A percentile compares a stretch with the other conserved stretches of the same genome.
phyloP scores from a whole-genome alignment of 64 coral and sea anemone species.

The Orbicella faveolata region DNA sequence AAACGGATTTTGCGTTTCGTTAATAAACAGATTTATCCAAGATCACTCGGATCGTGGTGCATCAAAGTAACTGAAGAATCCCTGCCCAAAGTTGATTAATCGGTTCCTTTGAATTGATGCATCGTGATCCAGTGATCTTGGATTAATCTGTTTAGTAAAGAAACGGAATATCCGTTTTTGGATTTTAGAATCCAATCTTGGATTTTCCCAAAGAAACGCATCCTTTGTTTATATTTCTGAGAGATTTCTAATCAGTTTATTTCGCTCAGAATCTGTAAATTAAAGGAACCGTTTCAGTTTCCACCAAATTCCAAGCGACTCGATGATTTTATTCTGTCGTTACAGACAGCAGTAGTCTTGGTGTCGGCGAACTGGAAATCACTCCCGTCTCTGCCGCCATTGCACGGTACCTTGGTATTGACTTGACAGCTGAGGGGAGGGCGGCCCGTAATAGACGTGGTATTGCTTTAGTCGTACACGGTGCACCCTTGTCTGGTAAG shows the following conservation, averaged over 20 bases:
- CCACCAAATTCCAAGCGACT: neutral
- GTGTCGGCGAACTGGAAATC: slow-evolving; percentile 96
- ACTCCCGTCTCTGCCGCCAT: slow-evolving; percentile 99
- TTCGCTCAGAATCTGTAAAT: neutral
- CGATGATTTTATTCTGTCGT: neutral
- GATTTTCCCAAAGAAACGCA: too few relatives aligned
- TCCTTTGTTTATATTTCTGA: neutral
- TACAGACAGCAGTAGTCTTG: slow-evolving; percentile 55
- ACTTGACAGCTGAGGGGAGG: slow-evolving; percentile 90
- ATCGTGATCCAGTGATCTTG: too few relatives aligned
- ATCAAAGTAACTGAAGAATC: too few relatives aligned
- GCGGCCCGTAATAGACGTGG: slow-evolving; percentile 97
- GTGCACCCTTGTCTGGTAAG: slow-evolving; percentile 91
- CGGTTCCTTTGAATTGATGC: too few relatives aligned
- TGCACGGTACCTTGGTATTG: slow-evolving; percentile 94
- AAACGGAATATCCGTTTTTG: too few relatives aligned
- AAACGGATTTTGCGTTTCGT: too few relatives aligned
- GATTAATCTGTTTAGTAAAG: too few relatives aligned
- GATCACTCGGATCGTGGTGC: too few relatives aligned
- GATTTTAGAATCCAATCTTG: too few relatives aligned
- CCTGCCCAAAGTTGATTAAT: too few relatives aligned
- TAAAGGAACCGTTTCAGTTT: too few relatives aligned
- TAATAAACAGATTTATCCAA: too few relatives aligned
- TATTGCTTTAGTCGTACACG: slow-evolving; percentile 80
- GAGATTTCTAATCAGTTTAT: neutral